Evolutionary conservation across 2,113 vertebrate genomes (phyloP), one percentile per base, ranked within the genome.

Genomic region (Ia io): DNA sequence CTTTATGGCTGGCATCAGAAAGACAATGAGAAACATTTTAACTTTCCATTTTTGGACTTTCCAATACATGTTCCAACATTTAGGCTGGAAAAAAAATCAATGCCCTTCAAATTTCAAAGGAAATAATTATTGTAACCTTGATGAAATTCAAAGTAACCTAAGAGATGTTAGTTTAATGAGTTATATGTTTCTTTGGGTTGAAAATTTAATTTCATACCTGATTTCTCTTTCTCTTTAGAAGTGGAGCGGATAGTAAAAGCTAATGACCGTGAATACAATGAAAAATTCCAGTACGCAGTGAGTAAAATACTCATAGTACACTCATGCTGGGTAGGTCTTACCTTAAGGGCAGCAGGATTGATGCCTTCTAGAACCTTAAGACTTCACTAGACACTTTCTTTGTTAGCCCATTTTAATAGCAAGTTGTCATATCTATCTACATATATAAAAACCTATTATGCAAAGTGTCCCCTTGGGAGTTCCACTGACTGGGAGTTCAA

Each of bases 221-320:
- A 83, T 94, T 93, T 95, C 51, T 96, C 69, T 91, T 84, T 93
- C 67, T 97, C 20, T 98, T 77, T 96, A 99, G 99, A 99, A 97
- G 98, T 98, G 90, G 99, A 99, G 97, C 98, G 99, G 37, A 97
- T 94, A 32, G 99, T 99, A 86, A 99, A 98, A 97, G 99, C 99
- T 51, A 99, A 99, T n/a, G 98, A 99, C 16, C 98, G 97, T 78
- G 98, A 99, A 95, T 99, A 98, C 94, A 99, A 99, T 79, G 99
- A 98, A 92, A 99, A 98, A 97, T 99, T 99, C 97, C 98, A 93
- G 84, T 99, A 99, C 18, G 98, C 98, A 35, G 99, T 99, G 96
- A 99, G 99, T 99, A 88, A 78, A 91, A 40, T 30, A 73, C 22
- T 30, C 28, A 44, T 12, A 20, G 8, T 0, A 9, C 47, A 56